Evolutionary conservation across 2,113 vertebrate genomes (phyloP).

Genomic region (Macaca mulatta): DNA sequence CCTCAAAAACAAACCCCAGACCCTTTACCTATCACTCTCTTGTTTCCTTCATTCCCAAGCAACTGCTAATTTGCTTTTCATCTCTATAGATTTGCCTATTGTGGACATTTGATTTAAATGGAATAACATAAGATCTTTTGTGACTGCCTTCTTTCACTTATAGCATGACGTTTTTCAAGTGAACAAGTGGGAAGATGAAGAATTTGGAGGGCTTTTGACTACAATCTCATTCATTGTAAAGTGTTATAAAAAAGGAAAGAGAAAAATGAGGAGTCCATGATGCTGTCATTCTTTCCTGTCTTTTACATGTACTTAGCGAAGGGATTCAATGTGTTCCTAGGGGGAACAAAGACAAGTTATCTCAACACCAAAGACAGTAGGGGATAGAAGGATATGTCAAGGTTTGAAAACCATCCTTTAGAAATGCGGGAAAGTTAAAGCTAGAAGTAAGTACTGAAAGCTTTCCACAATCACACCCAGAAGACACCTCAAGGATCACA

Average conservation of each 20-base stretch:
- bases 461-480: not conserved
- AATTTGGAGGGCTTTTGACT: not conserved
- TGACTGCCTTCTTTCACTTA: not conserved
- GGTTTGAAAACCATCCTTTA: not conserved
- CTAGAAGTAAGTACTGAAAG: not conserved
- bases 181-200: not conserved
- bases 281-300: slow-evolving; percentile 19
- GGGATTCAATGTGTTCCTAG: not conserved
- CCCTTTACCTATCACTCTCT: not conserved
- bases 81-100: not conserved
- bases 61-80: not conserved
- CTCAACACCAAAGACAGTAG: not conserved
- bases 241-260: not conserved
- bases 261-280: not conserved
- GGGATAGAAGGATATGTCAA: not conserved
- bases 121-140: not conserved
- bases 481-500: not conserved
- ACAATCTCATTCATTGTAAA: slow-evolving; percentile 53
- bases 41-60: not conserved
- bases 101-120: not conserved
- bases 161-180: not conserved
- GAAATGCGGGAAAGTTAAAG: not conserved
- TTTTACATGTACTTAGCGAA: not conserved
- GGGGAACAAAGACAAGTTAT: not conserved
- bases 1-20: not conserved